Evolutionary conservation across 2,888 invertebrate genomes (phyloP), one percentile per base, ranked within the genome.

Genomic region (Physocephala rufipes): DNA sequence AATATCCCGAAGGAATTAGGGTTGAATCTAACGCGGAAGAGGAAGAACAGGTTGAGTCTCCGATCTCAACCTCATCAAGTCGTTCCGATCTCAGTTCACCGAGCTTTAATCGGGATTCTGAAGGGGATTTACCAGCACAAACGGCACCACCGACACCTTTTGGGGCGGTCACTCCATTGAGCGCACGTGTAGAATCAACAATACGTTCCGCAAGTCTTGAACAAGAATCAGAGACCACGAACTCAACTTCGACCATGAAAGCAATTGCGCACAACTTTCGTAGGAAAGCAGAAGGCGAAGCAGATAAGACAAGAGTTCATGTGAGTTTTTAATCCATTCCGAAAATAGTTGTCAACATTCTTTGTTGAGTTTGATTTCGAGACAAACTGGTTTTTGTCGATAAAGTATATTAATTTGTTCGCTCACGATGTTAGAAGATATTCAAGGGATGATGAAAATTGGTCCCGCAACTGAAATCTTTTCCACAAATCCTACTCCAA

Each of bases 151-250:
- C 86, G 68, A 74, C 74, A 2, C 73, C 81, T 26, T 82, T 82
- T 30, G 82, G 84, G 51, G 77, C 84, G 63, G 79, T 82, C 26
- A 81, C 81, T 0, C 82, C 83, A 0, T 72, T 82, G 53, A 81
- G 82, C n/a, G 79, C 79, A 76, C 78, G 82, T 1, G 63, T 82
- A 24, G 83, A 83, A 70, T 82, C 83, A 5, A 82, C 82, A 3
- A 80, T 84, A 1, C 82, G 80, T 28, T 81, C 81, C 74, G 84
- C 79, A 64, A 83, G 82, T 64, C 12, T 82, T 2, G 83, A 92
- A 64, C 91, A 91, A 74, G 92, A 93, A 85, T 91, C 93, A 13
- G 93, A 94, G 86, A 92, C 92, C 9, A 92, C 91, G 82, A 51
- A 26, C 21, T 91, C 93, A 36, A 92, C 92, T 24, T 90, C 91